phyloP scores from a whole-genome alignment of 2,888 invertebrate genomes.

The Hydrotaea diabolus region DNA sequence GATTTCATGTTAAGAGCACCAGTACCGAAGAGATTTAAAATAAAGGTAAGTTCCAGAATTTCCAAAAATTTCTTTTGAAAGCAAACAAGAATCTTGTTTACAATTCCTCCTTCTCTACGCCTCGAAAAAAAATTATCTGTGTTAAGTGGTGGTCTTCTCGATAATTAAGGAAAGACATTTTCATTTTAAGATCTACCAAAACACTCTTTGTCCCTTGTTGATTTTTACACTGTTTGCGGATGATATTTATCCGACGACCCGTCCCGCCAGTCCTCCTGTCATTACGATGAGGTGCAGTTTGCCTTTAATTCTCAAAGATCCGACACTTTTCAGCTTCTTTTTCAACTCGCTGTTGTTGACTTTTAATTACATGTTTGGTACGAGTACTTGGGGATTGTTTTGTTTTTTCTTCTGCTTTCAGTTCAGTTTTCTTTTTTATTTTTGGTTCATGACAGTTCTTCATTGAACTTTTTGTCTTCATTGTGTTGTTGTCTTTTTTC shows the following conservation, averaged over 20 bases:
- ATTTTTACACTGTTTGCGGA: conserved; percentile 15
- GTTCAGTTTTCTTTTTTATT: background rate
- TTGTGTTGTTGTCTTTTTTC: background rate
- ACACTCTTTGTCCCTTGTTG: background rate
- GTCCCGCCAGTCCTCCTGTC: background rate
- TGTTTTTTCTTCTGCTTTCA: background rate
- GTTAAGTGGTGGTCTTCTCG: background rate
- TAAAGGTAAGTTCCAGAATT: background rate
- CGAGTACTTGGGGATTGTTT: too few species aligned
- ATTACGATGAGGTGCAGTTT: conserved; percentile 12
- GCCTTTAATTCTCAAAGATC: conserved; percentile 22
- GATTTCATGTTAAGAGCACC: too few species aligned
- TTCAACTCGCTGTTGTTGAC: conserved; percentile 32
- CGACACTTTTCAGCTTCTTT: conserved; percentile 25
- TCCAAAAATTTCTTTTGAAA: background rate
- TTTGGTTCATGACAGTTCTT: conserved; percentile 31
- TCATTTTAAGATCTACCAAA: background rate
- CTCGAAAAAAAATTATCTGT: background rate
- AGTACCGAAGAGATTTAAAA: conserved; percentile 4
- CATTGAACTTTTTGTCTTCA: background rate
- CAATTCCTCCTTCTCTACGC: background rate
- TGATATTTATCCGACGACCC: background rate
- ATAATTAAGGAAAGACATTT: conserved; percentile 4
- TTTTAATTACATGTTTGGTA: conserved; percentile 57
- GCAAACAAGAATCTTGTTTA: background rate